Evolutionary conservation across 37 sponge, comb jelly and placozoan species (phyloP).

Genomic region (Eunapius fragilis): DNA sequence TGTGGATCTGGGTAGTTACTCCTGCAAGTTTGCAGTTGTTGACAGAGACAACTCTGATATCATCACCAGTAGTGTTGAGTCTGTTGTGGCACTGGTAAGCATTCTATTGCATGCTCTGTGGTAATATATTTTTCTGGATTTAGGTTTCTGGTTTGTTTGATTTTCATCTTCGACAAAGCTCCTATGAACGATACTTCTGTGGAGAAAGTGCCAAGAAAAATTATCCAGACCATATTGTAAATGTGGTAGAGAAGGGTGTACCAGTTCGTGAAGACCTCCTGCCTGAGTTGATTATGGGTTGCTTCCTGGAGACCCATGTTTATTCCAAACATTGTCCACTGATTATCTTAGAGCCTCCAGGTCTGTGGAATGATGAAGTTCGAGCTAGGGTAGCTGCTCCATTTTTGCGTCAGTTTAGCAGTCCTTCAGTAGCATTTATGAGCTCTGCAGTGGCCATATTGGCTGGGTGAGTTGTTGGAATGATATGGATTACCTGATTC

Average conservation of each 20-base stretch:
- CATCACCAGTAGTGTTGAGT: conserved; percentile 10
- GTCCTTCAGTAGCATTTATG: conserved; percentile 6
- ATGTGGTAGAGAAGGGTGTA: conserved; percentile 15
- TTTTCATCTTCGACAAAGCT: conserved; percentile 13
- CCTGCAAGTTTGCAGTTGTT: conserved; percentile 33
- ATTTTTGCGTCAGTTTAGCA: conserved; percentile 11
- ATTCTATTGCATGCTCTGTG: not conserved
- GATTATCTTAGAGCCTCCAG: conserved; percentile 23
- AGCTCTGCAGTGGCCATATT: conserved; percentile 33
- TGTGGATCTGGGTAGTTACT: conserved; percentile 32
- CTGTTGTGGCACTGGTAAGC: conserved; percentile 28
- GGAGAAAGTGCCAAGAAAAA: conserved; percentile 37
- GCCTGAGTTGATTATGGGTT: conserved; percentile 18
- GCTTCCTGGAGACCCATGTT: conserved; percentile 3
- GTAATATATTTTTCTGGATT: not conserved
- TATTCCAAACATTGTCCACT: conserved; percentile 16
- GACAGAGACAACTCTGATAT: not conserved
- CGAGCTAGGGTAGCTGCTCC: not conserved
- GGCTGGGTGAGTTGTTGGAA: not conserved
- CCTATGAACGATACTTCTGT: conserved; percentile 38
- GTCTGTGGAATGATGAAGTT: conserved; percentile 12
- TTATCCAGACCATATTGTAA: not conserved
- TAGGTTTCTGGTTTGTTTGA: conserved; percentile 46
- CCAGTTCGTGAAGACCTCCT: conserved; percentile 7
- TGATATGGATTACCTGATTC: not conserved